Base-by-base conservation (phyloP, 2,888 invertebrate genomes). In the Pristionchus japonicus region DNA sequence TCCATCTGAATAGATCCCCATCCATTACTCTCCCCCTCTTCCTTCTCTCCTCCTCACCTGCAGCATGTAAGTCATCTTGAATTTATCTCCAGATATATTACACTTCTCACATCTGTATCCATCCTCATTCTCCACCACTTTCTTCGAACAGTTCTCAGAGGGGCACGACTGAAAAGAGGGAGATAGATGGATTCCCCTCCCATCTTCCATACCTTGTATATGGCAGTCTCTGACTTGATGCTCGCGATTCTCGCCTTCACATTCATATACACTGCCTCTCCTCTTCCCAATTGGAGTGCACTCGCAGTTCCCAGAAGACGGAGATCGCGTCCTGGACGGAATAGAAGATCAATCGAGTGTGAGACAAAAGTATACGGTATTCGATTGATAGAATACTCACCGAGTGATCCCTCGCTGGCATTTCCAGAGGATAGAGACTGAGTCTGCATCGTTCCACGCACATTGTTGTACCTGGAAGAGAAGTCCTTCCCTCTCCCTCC, bases 41-140 rank as follows among this genome's bases (percentile, higher is more conserved):
- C 52, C 52, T 23, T 52, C n/a, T 20, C 52, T 40, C n/a, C 47
- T 20, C 31, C 86, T 34, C 49, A 91, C 90, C 64, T 77, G 61
- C 87, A 92, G 88, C 89, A 92, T 91, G 89, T 92, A 91, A 37
- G 89, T 84, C 89, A 90, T 91, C 94, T 97, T 97, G 95, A 96
- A 98, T 92, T 97, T 97, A 0, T 97, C 96, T 94, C 96, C 97
- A 91, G 97, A 97, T 88, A 96, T 96, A 93, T 96, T 96, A 95
- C 99, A 99, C 95, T 99, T 99, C 95, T 99, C 99, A 95, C 99
- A 99, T 87, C 97, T 96, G 95, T 96, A 99, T 49, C 97, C 97
- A 93, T 97, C 97, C 90, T 97, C 96, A 93, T 97, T 96, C 95
- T 98, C 98, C 43, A 89, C 74, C 15, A 90, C 89, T 95, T 99